A percentile compares a stretch with the other conserved stretches of the same genome.
Conservation (phyloP, 1,140 invertebrate genomes). For the Drosophila subpulchrella region DNA sequence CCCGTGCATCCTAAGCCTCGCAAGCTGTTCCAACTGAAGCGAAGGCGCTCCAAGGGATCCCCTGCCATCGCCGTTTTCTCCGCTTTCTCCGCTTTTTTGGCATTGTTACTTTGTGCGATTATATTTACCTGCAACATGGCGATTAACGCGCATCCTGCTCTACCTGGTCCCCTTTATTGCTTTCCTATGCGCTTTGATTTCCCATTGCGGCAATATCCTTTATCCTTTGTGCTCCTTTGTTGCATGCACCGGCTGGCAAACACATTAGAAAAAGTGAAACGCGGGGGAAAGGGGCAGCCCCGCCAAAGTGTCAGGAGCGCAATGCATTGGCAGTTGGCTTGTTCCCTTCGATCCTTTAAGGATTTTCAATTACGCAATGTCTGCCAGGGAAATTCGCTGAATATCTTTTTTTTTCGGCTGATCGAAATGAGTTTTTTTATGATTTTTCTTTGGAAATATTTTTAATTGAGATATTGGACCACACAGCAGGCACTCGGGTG, state of each 20-base stretch:
- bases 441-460: conserved; percentile 48
- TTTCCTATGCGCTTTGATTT: conserved; percentile 56
- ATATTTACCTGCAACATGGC: conserved; percentile 68
- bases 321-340: conserved; percentile 24
- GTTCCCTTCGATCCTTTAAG: conserved; percentile 20
- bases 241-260: conserved; percentile 67
- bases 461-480: conserved; percentile 46
- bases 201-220: conserved; percentile 61
- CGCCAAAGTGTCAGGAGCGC: conserved; percentile 26
- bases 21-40: conserved; percentile 60
- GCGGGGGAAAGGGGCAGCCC: conserved; percentile 20
- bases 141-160: conserved; percentile 60
- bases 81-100: conserved; percentile 23
- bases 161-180: conserved; percentile 43
- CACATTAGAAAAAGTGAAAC: conserved; percentile 61
- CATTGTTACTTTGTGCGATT: conserved; percentile 66
- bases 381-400: conserved; percentile 30
- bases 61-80: conserved; percentile 9
- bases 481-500: conserved; percentile 21
- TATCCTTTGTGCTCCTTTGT: conserved; percentile 61
- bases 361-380: conserved; percentile 56
- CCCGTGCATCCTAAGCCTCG: conserved; percentile 43
- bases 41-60: conserved; percentile 47
- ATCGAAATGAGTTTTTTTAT: conserved; percentile 43
- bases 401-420: conserved; percentile 26